Percentiles rank a stretch among this genome's conserved stretches.
Evolutionary conservation across 2,113 vertebrate genomes (phyloP).

Genomic region (Probosciger aterrimus): DNA sequence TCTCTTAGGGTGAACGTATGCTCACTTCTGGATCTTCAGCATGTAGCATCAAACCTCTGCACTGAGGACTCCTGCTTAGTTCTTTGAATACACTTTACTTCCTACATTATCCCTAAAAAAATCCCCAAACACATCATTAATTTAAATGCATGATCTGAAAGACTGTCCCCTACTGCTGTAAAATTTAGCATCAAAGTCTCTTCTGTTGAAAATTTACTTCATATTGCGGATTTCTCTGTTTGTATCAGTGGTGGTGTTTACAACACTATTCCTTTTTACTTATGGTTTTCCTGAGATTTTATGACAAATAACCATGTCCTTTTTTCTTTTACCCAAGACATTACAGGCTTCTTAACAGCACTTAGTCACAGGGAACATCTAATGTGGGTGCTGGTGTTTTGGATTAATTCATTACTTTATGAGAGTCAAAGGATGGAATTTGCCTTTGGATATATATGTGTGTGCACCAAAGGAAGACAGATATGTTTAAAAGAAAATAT

Average conservation of each 20-base stretch:
- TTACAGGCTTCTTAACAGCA: neutral
- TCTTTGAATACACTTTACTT: neutral
- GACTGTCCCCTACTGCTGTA: neutral
- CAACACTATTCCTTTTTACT: neutral
- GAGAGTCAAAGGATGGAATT: neutral
- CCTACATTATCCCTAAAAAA: neutral
- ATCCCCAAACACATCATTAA: neutral
- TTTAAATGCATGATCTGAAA: neutral
- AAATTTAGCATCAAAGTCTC: neutral
- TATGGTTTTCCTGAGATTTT: neutral
- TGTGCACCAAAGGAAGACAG: neutral
- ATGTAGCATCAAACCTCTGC: neutral
- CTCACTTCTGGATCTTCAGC: neutral
- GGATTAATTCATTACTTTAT: neutral
- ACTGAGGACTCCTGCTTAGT: neutral
- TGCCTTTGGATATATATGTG: neutral
- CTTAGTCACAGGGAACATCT: neutral
- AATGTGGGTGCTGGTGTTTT: neutral
- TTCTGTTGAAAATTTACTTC: neutral
- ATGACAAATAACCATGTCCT: neutral
- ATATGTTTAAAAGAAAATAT: neutral
- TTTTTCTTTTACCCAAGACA: neutral
- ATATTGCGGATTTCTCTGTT: neutral
- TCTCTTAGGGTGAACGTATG: neutral
- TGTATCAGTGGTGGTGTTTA: neutral